Base-by-base conservation (phyloP, 2,113 vertebrate species). In the Passer domesticus region DNA sequence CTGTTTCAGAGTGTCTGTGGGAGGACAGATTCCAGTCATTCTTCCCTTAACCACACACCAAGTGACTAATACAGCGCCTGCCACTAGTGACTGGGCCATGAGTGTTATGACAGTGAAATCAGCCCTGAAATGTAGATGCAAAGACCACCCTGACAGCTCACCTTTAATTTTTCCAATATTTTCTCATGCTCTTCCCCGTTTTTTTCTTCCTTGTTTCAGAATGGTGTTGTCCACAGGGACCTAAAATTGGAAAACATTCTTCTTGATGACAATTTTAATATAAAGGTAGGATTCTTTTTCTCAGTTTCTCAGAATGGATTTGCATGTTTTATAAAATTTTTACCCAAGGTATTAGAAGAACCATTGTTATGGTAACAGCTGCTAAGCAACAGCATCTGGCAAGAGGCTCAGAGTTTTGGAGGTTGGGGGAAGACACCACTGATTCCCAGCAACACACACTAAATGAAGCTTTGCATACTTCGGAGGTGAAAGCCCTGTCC, bases 201-300 rank as follows among this genome's bases (percentile, higher is more conserved):
- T 83, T 81, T 69, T 92, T 52, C 69, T 95, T 96, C 77, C 60
- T 96, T 83, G 9, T 98, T 98, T 92, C 98, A 99, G 99, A 99
- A 99, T 0, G 99, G 99, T 63, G 99, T 99, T 94, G 99, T 99
- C 94, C 99, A 99, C 98, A 98, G 99, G 96, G 99, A 99, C 97
- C 96, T 99, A 96, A 99, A 99, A 98, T 98, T 99, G 98, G 99
- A 99, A 98, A 99, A 99, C 83, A 99, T 99, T 96, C 98, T 99
- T 97, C 99, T 99, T 73, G 99, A 99, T 97, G 99, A 99, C 98
- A 99, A 98, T 98, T 99, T 99, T 97, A 99, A 99, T 97, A 99
- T 99, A 95, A 99, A 99, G 99, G 99, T 99, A 98, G 70, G 93
- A 76, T 89, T 87, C n/a, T 85, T 95, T 79, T 77, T 83, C 49